Conservation (phyloP, 2,113 vertebrate genomes). For the Embiotoca jacksoni region DNA sequence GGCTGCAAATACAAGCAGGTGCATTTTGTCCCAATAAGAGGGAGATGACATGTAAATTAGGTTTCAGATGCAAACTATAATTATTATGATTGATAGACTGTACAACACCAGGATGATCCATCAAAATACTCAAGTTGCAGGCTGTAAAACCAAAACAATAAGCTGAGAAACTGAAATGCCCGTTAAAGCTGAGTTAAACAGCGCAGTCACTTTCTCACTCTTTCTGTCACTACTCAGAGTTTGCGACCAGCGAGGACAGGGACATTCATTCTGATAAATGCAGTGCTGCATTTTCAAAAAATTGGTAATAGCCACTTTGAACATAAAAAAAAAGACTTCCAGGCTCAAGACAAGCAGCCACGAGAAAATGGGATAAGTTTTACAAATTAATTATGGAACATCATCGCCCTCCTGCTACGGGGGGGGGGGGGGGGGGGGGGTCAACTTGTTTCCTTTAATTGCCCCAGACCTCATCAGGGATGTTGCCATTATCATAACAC, state of each 20-base stretch:
- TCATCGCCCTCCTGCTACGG: conserved; percentile 22
- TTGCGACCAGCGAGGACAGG: neutral
- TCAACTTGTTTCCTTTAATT: conserved; percentile 26
- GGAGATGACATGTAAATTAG: no score
- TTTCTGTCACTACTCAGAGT: neutral
- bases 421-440: neutral
- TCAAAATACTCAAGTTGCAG: no score
- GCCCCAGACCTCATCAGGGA: conserved; percentile 39
- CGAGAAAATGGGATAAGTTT: conserved; percentile 3
- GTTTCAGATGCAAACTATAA: no score
- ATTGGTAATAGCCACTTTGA: neutral
- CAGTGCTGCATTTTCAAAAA: neutral
- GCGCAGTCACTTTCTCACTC: no score
- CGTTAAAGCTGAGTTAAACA: no score
- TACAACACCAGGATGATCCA: no score
- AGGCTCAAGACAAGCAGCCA: conserved; percentile 4
- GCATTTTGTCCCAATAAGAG: no score
- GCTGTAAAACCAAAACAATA: no score
- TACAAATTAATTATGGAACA: conserved; percentile 40
- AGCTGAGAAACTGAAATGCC: no score
- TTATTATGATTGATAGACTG: no score
- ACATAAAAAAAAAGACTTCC: conserved; percentile 10
- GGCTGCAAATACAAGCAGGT: no score
- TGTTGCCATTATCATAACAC: conserved; percentile 23
- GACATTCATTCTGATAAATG: neutral